Base-by-base conservation (phyloP, 2,113 vertebrate genomes). In the Terrapene triunguis region DNA sequence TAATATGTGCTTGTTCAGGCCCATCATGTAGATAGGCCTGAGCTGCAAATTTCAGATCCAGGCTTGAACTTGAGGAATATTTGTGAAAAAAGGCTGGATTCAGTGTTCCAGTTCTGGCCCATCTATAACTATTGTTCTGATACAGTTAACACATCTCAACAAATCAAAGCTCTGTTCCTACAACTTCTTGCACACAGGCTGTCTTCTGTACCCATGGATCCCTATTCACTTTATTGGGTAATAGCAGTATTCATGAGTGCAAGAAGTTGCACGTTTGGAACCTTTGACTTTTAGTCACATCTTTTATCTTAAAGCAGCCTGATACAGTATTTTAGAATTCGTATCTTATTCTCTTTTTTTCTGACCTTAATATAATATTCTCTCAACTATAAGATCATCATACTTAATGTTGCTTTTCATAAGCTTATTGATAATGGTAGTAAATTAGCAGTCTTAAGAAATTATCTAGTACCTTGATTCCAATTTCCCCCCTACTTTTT, bases 261-360 rank as follows among this genome's bases (percentile, higher is more conserved):
- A 78, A 89, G 65, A 91, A 90, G 84, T 35, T 76, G 10, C 4
- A 85, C 32, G 50, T 93, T 80, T n/a, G 87, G 93, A 92, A 76
- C 14, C 32, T 79, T 82, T 93, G 62, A 10, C 80, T 82, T 7
- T 85, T 91, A 86, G 89, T 8, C 65, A 1, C 88, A 94, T 65
- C 83, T 24, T 35, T 25, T 93, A 92, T 54, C 27, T 94, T 96
- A 59, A 55, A 89, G 69, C 96, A 42, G 86, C 7, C 47, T 53
- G 54, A 44, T 11, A 86, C 17, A 72, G 55, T 14, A n/a, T 47
- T 10, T 44, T 87, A 90, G 90, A 94, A 89, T 5, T 1, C 0
- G 57, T 55, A 84, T 3, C 88, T 90, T 10, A 17, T 22, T 76
- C 72, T 47, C 74, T 78, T 47, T 83, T 95, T 88, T 59, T 57